A percentile compares a stretch with the other conserved stretches of the same genome.
Evolutionary conservation across 2,797 vertebrate genomes (phyloP).

Genomic region (Phalanger gymnotis): DNA sequence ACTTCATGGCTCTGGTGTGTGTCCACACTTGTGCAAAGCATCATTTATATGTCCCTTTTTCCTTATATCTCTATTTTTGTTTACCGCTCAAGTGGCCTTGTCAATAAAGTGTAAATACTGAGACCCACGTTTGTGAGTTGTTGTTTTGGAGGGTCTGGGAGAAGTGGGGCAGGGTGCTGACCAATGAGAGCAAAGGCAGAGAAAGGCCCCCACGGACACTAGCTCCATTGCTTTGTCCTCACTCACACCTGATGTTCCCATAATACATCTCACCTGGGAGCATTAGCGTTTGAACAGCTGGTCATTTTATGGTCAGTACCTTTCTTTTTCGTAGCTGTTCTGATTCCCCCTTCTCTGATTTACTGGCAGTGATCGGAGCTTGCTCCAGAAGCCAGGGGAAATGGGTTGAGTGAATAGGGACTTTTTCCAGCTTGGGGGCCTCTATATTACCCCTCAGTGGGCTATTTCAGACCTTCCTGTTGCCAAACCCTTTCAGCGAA

Average conservation of each 20-base stretch:
- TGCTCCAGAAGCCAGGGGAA: neutral
- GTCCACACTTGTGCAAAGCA: conserved; percentile 75
- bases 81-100: conserved; percentile 80
- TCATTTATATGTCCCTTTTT: conserved; percentile 76
- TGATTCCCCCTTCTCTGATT: neutral
- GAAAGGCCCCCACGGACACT: neutral
- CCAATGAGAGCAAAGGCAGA: neutral
- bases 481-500: neutral
- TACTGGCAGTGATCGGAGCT: neutral
- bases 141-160: neutral
- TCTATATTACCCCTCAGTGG: neutral
- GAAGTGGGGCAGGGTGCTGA: neutral
- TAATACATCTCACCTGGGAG: neutral
- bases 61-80: conserved; percentile 81
- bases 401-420: neutral
- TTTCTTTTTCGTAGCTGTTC: neutral
- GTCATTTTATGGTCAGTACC: neutral
- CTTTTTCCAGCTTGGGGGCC: neutral
- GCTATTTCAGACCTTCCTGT: neutral
- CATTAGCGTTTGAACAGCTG: neutral
- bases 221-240: neutral
- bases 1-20: conserved; percentile 74
- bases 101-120: conserved; percentile 85
- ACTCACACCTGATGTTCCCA: neutral
- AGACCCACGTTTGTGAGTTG: conserved; percentile 19